A percentile compares a stretch with the other conserved stretches of the same genome.
phyloP scores from a whole-genome alignment of 2,113 vertebrate genomes.

The Cyphomyrus plagiostoma region DNA sequence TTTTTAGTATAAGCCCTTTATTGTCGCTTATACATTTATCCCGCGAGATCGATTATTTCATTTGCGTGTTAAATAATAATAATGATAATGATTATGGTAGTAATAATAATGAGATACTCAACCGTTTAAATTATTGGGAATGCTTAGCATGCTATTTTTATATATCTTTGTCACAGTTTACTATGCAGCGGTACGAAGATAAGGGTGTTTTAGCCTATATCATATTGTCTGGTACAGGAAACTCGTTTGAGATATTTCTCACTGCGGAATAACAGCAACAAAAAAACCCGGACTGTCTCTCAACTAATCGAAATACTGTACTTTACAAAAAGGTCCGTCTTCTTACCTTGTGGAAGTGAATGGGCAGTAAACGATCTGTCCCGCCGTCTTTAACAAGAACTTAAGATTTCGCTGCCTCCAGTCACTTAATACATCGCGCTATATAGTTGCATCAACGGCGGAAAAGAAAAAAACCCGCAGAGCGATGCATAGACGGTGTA shows the following conservation, averaged over 20 bases:
- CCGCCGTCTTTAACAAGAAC: slow-evolving; percentile 26
- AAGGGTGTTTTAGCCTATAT: slow-evolving; percentile 18
- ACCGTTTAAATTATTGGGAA: slow-evolving; percentile 30
- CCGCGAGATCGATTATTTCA: background rate
- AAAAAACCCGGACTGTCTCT: slow-evolving; percentile 41
- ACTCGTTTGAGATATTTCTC: slow-evolving; percentile 41
- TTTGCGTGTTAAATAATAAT: slow-evolving; percentile 36
- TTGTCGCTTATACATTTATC: slow-evolving; percentile 18
- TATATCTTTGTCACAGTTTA: slow-evolving; percentile 25
- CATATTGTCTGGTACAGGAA: slow-evolving; percentile 16
- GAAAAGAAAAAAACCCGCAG: slow-evolving; percentile 28
- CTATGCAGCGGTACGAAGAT: slow-evolving; percentile 19
- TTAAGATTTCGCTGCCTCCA: slow-evolving; percentile 31
- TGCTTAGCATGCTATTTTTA: slow-evolving; percentile 25
- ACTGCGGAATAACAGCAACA: slow-evolving; percentile 26
- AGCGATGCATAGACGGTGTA: slow-evolving; percentile 5
- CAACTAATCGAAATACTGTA: slow-evolving; percentile 38
- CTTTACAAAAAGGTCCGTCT: slow-evolving; percentile 28
- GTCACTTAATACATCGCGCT: slow-evolving; percentile 38
- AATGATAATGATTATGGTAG: background rate
- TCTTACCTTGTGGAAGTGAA: slow-evolving; percentile 27
- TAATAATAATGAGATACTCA: background rate
- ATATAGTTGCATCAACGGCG: slow-evolving; percentile 36
- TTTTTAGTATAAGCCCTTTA: slow-evolving; percentile 25
- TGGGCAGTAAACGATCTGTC: slow-evolving; percentile 37